Evolutionary conservation across 2,888 invertebrate genomes (phyloP), one percentile per base, ranked within the genome.

Genomic region (Malacosoma neustria): DNA sequence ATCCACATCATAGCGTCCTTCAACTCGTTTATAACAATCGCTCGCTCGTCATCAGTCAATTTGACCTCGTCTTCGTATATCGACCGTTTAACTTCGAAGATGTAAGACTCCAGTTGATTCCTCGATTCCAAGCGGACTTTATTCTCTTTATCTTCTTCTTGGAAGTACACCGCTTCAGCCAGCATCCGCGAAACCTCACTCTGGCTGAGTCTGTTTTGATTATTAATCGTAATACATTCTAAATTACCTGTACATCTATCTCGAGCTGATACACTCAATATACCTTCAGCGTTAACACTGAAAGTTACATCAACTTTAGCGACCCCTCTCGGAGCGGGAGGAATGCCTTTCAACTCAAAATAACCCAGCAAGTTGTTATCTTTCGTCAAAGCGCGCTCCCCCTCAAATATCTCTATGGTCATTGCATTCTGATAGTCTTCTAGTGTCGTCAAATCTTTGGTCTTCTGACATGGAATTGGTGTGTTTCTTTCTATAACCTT

Each of bases 391-490:
- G 58, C 50, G 6, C 80, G 49, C 46, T 81, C 80, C 0, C 80
- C 80, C 55, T 81, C 77, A 29, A 69, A 80, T 5, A 81, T 57
- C 43, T 79, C 75, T 14, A 81, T 79, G 0, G 71, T 72, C 72
- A 80, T 72, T 7, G 54, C 51, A 13, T 45, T 62, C 50, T 79
- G 79, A 38, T 76, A 62, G 37, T 80, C 76, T n/a, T 72, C 70
- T 39, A 68, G 35, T 0, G 80, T 77, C 0, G 76, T 72, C 1
- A 80, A 45, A 35, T 75, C 74, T 67, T 67, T 75, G 35, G 68
- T 70, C 3, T 43, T 49, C 1, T 54, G 56, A 37, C 77, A 79
- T 11, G 80, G 80, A 34, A 79, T 72, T 1, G 64, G 51, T 1
- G 73, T 76, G 37, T 79, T 77, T 11, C 61, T 52, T 33, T 75